A percentile compares a stretch with the other conserved stretches of the same genome.
Evolutionary conservation across 2,888 invertebrate species (phyloP).

Genomic region (Enchytraeus crypticus): DNA sequence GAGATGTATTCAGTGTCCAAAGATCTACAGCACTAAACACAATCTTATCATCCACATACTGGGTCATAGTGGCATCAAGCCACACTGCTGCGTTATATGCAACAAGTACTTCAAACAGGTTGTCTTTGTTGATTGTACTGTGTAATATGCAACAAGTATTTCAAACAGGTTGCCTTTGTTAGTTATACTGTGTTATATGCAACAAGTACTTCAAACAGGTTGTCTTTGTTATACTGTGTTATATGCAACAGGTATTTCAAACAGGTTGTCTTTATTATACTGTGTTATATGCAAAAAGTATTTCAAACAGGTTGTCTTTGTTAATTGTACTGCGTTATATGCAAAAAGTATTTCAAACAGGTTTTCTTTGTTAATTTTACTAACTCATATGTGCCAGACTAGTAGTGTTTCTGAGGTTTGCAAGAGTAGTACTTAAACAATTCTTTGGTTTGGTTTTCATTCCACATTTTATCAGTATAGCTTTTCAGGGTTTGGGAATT

Average conservation of each 20-base stretch:
- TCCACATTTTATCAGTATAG: no score
- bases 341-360: no score
- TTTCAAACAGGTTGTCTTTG: conserved; percentile 37
- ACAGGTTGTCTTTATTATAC: no score
- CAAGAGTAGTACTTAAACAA: no score
- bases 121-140: neutral
- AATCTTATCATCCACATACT: conserved; percentile 46
- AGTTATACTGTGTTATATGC: conserved; percentile 45
- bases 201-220: conserved; percentile 46
- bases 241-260: no score
- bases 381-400: conserved; percentile 47
- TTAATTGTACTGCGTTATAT: no score
- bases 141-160: no score
- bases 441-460: no score
- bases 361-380: no score
- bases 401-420: no score
- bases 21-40: conserved; percentile 47
- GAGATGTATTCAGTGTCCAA: conserved; percentile 44
- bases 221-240: neutral
- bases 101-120: conserved; percentile 46
- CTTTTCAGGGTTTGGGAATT: no score
- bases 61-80: conserved; percentile 45
- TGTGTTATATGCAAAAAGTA: conserved; percentile 47
- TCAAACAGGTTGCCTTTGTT: no score
- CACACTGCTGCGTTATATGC: conserved; percentile 46